Evolutionary conservation across 2,113 vertebrate species (phyloP).

Genomic region (Halichoeres trimaculatus): DNA sequence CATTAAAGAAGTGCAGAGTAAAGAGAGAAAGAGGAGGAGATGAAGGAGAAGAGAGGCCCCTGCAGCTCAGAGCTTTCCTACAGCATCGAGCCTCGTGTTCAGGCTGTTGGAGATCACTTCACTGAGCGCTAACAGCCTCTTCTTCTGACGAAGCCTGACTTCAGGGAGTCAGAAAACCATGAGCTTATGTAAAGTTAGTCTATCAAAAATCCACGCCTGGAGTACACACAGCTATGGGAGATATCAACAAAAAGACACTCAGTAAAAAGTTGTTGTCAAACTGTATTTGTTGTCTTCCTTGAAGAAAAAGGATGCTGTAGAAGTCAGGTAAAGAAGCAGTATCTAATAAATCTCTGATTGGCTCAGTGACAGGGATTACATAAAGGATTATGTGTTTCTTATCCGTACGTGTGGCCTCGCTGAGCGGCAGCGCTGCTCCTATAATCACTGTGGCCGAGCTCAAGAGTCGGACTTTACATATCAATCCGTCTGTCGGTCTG

Average conservation of each 20-base stretch:
- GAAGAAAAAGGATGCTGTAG: conserved; percentile 9
- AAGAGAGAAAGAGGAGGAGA: conserved; percentile 40
- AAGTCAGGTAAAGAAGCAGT: neutral
- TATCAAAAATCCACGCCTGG: conserved; percentile 14
- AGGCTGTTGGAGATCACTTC: conserved; percentile 39
- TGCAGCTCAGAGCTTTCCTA: conserved; percentile 21
- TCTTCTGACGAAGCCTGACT: conserved; percentile 17
- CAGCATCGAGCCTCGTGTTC: conserved; percentile 31
- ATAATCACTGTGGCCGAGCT: conserved; percentile 67
- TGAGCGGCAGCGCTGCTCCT: conserved; percentile 13
- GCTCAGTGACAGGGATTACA: conserved; percentile 44
- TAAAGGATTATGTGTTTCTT: conserved; percentile 60
- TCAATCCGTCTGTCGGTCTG: conserved; percentile 42
- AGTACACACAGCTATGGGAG: conserved; percentile 16
- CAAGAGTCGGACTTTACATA: conserved; percentile 54
- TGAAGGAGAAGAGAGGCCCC: conserved; percentile 43
- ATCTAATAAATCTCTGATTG: conserved; percentile 20
- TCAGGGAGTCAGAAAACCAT: conserved; percentile 18
- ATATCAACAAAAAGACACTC: neutral
- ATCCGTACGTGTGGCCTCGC: conserved; percentile 48
- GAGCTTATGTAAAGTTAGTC: conserved; percentile 26
- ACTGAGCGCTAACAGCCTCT: conserved; percentile 18
- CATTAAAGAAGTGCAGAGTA: conserved; percentile 59
- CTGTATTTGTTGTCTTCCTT: neutral
- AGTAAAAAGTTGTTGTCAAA: conserved; percentile 2